Evolutionary conservation across 2,113 vertebrate species (phyloP), one percentile per base, ranked within the genome.

Genomic region (Cyprinodon tularosa): DNA sequence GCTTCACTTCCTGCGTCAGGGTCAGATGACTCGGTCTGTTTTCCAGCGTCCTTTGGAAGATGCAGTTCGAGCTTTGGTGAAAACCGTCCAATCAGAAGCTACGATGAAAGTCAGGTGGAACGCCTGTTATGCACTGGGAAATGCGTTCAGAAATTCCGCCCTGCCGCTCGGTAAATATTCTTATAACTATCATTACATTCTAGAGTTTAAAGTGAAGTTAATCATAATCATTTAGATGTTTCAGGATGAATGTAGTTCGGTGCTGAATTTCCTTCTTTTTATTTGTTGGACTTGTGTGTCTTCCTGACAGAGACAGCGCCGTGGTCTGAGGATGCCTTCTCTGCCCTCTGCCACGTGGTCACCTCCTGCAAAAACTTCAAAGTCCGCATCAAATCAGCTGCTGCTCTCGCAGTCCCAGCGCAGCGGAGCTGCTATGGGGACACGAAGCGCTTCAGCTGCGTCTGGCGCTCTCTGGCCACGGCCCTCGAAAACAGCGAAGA

Each of bases 71-170:
- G 95, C 96, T 48, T 93, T 99, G 4, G 94, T 97, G 20, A 93
- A 95, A 38, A 96, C 97, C 0, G 94, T 99, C 44, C 91, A 93
- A 63, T 95, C 94, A 0, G 97, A 98, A 20, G 95, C 96, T 80
- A 96, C 95, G 0, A 99, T 99, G 98, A 99, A 99, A 85, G 97
- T 98, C 74, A 92, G 97, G 57, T 99, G 98, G 98, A 99, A 99
- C 17, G 97, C 98, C 4, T 99, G 98, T 20, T 99, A 97, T 0
- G 98, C 98, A 0, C 85, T 99, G 60, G 98, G 98, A 9, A 99
- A 99, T 20, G 96, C 97, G 0, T 99, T 99, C 90, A 96, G 95
- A 90, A 99, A 99, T 81, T 89, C 95, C 0, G 95, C 95, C 62
- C 91, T 99, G 88, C 96, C 96, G 0, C 93, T 99, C 0, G 96